phyloP scores from a whole-genome alignment of 2,797 vertebrate species.

The Hydrolagus colliei region DNA sequence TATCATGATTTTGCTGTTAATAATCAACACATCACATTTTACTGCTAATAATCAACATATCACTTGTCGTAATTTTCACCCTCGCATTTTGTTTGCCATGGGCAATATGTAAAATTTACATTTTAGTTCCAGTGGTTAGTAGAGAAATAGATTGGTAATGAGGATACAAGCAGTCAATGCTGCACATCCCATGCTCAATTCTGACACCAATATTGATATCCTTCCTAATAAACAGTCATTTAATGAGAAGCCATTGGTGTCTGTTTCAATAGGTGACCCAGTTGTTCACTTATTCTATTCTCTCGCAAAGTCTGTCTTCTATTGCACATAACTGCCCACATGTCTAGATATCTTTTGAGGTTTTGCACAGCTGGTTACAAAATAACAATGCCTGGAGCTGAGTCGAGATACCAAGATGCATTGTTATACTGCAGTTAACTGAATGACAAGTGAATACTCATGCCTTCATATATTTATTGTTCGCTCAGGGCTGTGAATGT shows the following conservation, averaged over 20 bases:
- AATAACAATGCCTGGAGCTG: neutral
- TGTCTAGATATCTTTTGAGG: neutral
- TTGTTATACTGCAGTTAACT: neutral
- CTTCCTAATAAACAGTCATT: neutral
- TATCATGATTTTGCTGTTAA: too few relatives aligned
- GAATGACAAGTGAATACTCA: neutral
- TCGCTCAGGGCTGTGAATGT: constrained; percentile 21
- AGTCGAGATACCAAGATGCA: neutral
- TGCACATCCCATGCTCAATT: neutral
- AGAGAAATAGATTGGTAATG: neutral
- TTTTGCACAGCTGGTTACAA: neutral
- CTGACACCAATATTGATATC: neutral
- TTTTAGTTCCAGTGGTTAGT: too few relatives aligned
- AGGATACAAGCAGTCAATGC: neutral
- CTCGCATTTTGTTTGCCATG: too few relatives aligned
- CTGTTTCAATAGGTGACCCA: neutral
- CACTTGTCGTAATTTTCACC: too few relatives aligned
- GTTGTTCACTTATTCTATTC: neutral
- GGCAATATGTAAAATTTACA: too few relatives aligned
- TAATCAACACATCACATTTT: too few relatives aligned
- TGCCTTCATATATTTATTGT: constrained; percentile 18
- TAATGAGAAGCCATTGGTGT: neutral
- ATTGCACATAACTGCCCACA: neutral
- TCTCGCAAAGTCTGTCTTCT: neutral
- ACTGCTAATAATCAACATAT: too few relatives aligned